Conservation (phyloP, 1,140 invertebrate genomes). For the Coenobita brevimanus region DNA sequence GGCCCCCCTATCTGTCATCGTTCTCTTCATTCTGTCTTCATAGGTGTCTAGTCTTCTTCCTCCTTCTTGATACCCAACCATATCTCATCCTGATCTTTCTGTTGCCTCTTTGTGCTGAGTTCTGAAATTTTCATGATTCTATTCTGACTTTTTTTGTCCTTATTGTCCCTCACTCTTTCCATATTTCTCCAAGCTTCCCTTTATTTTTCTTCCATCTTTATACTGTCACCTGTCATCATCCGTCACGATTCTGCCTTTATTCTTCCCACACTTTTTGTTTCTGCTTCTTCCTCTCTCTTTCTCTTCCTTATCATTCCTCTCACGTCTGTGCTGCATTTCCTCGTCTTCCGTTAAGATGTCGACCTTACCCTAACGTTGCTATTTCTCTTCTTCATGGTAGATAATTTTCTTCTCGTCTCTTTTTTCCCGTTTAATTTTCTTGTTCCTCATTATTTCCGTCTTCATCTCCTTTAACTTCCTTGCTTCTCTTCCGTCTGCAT, state of each 20-base stretch:
- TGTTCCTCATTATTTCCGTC: no score
- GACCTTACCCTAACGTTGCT: no score
- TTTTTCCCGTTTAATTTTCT: no score
- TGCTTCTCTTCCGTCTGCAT: neutral
- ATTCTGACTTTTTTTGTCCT: neutral
- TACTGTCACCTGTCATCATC: neutral
- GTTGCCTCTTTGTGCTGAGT: no score
- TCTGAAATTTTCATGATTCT: neutral
- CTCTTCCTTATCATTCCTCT: slow-evolving; percentile 2
- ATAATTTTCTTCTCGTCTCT: no score
- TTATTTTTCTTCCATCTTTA: neutral
- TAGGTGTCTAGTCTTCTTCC: neutral
- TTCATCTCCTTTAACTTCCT: no score
- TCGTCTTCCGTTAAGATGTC: no score
- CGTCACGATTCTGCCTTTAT: neutral
- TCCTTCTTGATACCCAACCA: no score
- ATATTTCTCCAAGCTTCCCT: no score
- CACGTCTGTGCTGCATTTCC: neutral
- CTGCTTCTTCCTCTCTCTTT: slow-evolving; percentile 13
- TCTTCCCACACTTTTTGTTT: neutral
- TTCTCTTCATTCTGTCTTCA: neutral
- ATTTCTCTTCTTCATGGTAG: no score
- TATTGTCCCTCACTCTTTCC: neutral
- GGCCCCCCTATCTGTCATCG: neutral
- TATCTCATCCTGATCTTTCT: no score